Evolutionary conservation across 1,140 invertebrate genomes (phyloP).

Genomic region (Drosophila willistoni): DNA sequence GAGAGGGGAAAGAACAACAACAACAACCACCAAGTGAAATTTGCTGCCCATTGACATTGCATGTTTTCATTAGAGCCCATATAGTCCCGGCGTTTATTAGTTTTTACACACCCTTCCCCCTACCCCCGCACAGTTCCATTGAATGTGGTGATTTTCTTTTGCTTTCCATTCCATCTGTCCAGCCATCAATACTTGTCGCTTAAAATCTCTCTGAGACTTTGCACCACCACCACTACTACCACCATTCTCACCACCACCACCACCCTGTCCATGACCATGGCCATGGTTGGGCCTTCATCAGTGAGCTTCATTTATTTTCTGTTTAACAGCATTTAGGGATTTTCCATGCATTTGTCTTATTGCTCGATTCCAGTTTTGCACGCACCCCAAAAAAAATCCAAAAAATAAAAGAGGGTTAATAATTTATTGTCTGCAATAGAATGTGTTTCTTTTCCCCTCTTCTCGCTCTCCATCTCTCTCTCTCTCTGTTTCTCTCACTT

Average conservation of each 20-base stretch:
- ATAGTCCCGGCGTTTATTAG: constrained; percentile 21
- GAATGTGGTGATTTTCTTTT: constrained; percentile 23
- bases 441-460: constrained; percentile 32
- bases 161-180: constrained; percentile 48
- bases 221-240: constrained; percentile 24
- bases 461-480: constrained; percentile 4
- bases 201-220: constrained; percentile 54
- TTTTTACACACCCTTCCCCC: constrained; percentile 13
- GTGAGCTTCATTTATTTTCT: constrained; percentile 77
- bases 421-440: constrained; percentile 27
- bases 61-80: constrained; percentile 19
- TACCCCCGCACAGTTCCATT: background rate
- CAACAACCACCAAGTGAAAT: constrained; percentile 59
- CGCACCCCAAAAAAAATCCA: constrained; percentile 44
- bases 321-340: constrained; percentile 81
- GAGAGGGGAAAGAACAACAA: background rate
- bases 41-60: constrained; percentile 10
- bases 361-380: constrained; percentile 38
- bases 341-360: constrained; percentile 72
- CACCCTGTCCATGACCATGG: background rate
- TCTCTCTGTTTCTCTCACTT: background rate
- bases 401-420: constrained; percentile 41
- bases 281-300: constrained; percentile 9
- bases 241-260: constrained; percentile 13
- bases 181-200: constrained; percentile 78